Evolutionary conservation across 2,797 vertebrate genomes (phyloP).

Genomic region (Alosa sapidissima): DNA sequence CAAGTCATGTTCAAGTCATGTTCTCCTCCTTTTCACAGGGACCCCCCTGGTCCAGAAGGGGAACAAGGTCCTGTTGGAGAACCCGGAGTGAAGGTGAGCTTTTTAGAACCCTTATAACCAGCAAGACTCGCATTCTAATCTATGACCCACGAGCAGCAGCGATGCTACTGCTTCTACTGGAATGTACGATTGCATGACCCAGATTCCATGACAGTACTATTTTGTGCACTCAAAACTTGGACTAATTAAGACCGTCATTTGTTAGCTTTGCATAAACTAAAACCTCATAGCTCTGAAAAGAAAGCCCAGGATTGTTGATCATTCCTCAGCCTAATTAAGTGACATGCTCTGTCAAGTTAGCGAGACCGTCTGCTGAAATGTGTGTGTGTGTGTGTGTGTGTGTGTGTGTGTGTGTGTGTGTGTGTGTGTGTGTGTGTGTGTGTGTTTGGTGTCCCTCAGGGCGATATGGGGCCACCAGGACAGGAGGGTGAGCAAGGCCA

Average conservation of each 20-base stretch:
- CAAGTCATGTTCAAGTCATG: not conserved
- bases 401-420: not conserved
- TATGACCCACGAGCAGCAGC: not conserved
- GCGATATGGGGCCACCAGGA: slow-evolving; percentile 84
- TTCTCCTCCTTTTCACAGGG: slow-evolving; percentile 72
- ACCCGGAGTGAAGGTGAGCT: slow-evolving; percentile 81
- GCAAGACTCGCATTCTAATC: not conserved
- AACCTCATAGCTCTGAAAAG: not conserved
- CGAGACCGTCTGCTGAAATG: not conserved
- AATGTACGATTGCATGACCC: not conserved
- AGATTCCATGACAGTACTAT: not conserved
- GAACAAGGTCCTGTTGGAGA: slow-evolving; percentile 86
- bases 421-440: slow-evolving; percentile 15
- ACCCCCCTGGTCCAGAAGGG: slow-evolving; percentile 83
- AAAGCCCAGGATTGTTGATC: not conserved
- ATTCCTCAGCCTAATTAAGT: not conserved
- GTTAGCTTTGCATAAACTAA: not conserved
- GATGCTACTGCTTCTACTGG: not conserved
- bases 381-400: slow-evolving; percentile 15
- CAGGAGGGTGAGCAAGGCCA: slow-evolving; percentile 83
- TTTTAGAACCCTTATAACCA: not conserved
- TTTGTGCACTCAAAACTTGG: slow-evolving; percentile 9
- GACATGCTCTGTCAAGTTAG: not conserved
- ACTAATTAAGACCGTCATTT: not conserved
- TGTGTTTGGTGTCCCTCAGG: slow-evolving; percentile 72